Evolutionary conservation across 2,797 vertebrate species (phyloP), one percentile per base, ranked within the genome.

Genomic region (Garrulus glandarius): DNA sequence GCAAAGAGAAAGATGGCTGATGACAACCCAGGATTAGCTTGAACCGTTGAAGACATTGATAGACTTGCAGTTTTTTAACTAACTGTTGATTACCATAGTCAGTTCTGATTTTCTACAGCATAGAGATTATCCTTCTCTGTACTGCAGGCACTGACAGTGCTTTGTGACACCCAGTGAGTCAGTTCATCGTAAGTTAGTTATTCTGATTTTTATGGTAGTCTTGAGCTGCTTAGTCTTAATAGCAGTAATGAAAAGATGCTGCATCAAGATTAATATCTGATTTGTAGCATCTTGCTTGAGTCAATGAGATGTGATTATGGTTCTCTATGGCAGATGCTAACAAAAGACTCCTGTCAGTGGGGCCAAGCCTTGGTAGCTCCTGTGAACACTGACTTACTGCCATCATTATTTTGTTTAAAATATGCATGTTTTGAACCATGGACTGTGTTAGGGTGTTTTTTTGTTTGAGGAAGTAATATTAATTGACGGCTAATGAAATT

Each of bases 281-380:
- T 61, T 75, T 46, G 19, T 55, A 55, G 52, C 67, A 55, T 22
- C 22, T 75, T 64, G 20, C 70, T 87, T 4, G 1, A 23, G 5
- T 52, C 18, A 23, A 2, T 72, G 43, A 89, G 21, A 52, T 82
- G 67, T 61, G 26, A 41, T 91, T 78, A 12, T 37, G 22, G 43
- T 47, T 59, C 9, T 75, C n/a, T 47, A 1, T 18, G 16, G 36
- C 27, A 75, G 37, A 30, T 47, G 29, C 30, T 69, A 18, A 18
- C 15, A 27, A 17, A 59, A 61, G 11, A 34, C 36, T 18, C 1
- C 0, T 8, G 4, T 22, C 13, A 30, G 44, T 68, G 34, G 15
- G 13, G 21, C 39, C 22, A 47, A 27, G 26, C 30, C 17, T 57
- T 75, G 37, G 22, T 55, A 88, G 21, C 10, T 43, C 10, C 30